Percentiles rank a stretch among this genome's conserved stretches.
Evolutionary conservation across 2,888 invertebrate genomes (phyloP).

Genomic region (Hyles lineata): DNA sequence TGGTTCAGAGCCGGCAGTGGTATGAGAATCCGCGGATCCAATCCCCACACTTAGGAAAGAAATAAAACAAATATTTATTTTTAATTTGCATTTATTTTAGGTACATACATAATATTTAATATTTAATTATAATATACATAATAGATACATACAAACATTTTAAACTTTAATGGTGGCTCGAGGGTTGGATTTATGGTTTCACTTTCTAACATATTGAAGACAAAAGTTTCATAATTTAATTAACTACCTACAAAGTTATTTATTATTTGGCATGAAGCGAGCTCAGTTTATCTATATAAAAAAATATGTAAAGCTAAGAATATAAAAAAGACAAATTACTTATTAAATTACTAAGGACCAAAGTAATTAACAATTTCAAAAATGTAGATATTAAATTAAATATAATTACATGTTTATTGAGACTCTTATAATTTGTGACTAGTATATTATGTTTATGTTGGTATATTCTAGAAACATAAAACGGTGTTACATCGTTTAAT

Average conservation of each 20-base stretch:
- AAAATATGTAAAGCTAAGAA: slow-evolving; percentile 7
- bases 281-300: slow-evolving; percentile 10
- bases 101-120: slow-evolving; percentile 30
- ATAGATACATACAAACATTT: slow-evolving; percentile 27
- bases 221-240: slow-evolving; percentile 17
- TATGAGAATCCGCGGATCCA: too few species aligned
- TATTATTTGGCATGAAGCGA: slow-evolving; percentile 19
- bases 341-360: slow-evolving; percentile 1
- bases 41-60: not conserved
- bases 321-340: slow-evolving; percentile 8
- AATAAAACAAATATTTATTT: not conserved
- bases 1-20: too few species aligned
- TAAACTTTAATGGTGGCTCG: slow-evolving; percentile 11
- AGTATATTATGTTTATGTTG: not conserved
- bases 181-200: slow-evolving; percentile 9
- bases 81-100: slow-evolving; percentile 25
- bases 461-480: slow-evolving; percentile 9
- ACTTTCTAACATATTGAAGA: slow-evolving; percentile 14
- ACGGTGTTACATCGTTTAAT: not conserved
- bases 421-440: slow-evolving; percentile 9
- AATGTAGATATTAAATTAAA: not conserved
- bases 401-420: not conserved
- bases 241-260: slow-evolving; percentile 18
- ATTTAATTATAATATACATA: slow-evolving; percentile 26
- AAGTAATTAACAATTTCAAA: slow-evolving; percentile 2